These are phyloP conservation scores for Balaeniceps rex DNA, from an alignment of 2,113 vertebrate species.

Conservation along the genomic window DNA sequence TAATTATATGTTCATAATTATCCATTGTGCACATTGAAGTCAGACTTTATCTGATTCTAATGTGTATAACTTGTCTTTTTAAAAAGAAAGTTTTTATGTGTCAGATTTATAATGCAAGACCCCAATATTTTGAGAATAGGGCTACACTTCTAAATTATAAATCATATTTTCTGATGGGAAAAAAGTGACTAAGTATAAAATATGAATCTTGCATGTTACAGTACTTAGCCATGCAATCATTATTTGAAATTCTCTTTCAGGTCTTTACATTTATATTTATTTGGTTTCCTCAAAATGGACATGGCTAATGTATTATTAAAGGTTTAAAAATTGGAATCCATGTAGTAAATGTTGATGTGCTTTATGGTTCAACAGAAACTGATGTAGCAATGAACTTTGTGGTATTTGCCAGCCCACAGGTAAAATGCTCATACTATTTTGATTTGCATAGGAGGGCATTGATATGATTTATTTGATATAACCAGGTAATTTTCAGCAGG, in stretches of 20 bases:
- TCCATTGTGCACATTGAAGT: background rate
- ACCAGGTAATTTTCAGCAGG: background rate
- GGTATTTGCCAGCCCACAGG: background rate
- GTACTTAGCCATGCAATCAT: background rate
- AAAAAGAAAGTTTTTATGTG: background rate
- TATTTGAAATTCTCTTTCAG: constrained; percentile 37
- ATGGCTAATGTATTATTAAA: constrained; percentile 48
- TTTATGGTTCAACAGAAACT: constrained; percentile 20
- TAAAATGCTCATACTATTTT: background rate
- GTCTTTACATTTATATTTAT: constrained; percentile 33
- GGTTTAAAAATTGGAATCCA: constrained; percentile 19
- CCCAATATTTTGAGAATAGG: background rate
- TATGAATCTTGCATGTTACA: background rate
- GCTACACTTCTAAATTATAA: background rate
- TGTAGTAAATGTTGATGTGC: constrained; percentile 1
- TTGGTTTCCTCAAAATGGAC: background rate
- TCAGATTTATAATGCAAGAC: background rate
- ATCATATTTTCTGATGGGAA: background rate
- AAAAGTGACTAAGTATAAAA: background rate
- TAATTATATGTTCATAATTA: background rate
- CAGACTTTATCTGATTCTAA: background rate
- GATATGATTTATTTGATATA: background rate
- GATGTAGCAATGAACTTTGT: background rate
- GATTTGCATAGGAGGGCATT: background rate
- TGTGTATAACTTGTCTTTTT: background rate